phyloP scores from a whole-genome alignment of 2,797 vertebrate genomes.

The Clangula hyemalis region DNA sequence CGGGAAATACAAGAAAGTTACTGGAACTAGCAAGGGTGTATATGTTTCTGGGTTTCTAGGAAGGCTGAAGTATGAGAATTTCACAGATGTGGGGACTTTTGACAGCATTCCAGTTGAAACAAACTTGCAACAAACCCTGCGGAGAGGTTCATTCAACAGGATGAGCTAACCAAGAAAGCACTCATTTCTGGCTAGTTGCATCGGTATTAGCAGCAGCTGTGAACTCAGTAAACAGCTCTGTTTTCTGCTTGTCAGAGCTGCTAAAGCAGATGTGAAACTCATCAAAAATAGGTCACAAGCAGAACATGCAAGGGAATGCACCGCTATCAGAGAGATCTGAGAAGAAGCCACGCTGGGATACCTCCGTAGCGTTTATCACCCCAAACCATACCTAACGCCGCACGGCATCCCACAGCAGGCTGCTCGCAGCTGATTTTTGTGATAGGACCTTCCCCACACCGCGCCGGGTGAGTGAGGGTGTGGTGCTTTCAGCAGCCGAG shows the following conservation, averaged over 20 bases:
- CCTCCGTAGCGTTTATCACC: background rate
- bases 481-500: background rate
- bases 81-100: constrained; percentile 68
- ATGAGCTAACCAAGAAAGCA: constrained; percentile 75
- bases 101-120: constrained; percentile 66
- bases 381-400: background rate
- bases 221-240: constrained; percentile 64
- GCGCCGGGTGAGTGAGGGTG: background rate
- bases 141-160: constrained; percentile 65
- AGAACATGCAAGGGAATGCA: constrained; percentile 55
- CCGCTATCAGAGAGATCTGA: background rate
- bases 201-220: constrained; percentile 69
- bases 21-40: constrained; percentile 37
- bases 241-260: constrained; percentile 69
- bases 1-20: constrained; percentile 18
- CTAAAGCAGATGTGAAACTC: constrained; percentile 72
- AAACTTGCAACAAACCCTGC: constrained; percentile 64
- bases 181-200: constrained; percentile 66
- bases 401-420: background rate
- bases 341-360: constrained; percentile 14
- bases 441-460: background rate
- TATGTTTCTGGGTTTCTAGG: constrained; percentile 62
- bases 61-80: constrained; percentile 53
- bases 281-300: constrained; percentile 68
- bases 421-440: background rate